Conservation (phyloP, 2,888 invertebrate species). For the Lasioglossum malachurum region DNA sequence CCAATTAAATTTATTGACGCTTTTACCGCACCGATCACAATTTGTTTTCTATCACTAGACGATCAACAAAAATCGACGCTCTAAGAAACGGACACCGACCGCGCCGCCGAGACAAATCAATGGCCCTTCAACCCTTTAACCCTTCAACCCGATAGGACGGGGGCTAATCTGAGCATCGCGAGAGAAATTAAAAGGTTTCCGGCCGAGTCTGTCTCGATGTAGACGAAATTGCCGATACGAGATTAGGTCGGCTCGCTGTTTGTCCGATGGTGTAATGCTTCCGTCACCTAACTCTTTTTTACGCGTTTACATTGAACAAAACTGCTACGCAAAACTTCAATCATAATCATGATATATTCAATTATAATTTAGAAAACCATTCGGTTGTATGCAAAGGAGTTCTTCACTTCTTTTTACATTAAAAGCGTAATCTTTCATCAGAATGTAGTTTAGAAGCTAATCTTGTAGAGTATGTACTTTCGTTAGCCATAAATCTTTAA, state of each 20-base stretch:
- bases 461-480: no score
- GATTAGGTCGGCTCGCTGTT: not conserved
- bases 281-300: not conserved
- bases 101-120: slow-evolving; percentile 26
- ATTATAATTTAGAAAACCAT: not conserved
- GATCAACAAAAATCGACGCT: slow-evolving; percentile 40
- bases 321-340: not conserved
- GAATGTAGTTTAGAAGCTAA: no score
- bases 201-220: not conserved
- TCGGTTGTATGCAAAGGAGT: not conserved
- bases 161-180: not conserved
- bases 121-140: slow-evolving; percentile 18
- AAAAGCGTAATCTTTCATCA: no score
- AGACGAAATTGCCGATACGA: slow-evolving; percentile 1
- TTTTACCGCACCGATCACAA: slow-evolving; percentile 53
- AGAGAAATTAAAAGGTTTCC: slow-evolving; percentile 13
- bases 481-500: not conserved
- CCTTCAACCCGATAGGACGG: slow-evolving; percentile 16
- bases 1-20: slow-evolving; percentile 52
- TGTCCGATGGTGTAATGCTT: not conserved
- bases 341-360: no score
- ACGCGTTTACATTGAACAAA: not conserved
- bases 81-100: slow-evolving; percentile 34
- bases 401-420: no score
- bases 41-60: slow-evolving; percentile 44